Conservation (phyloP, 2,113 vertebrate species). For the Struthio camelus region DNA sequence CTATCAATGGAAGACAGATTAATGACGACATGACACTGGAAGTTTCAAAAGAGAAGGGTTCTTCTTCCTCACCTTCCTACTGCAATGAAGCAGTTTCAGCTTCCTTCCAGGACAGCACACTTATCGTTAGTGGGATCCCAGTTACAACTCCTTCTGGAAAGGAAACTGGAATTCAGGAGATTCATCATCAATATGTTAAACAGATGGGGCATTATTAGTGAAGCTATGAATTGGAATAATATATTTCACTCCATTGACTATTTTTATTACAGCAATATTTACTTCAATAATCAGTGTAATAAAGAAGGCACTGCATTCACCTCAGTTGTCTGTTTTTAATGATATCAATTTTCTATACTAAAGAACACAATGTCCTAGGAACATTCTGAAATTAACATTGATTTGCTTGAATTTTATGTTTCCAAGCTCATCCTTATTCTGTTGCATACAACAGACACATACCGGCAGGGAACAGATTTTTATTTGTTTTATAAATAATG, state of each 20-base stretch:
- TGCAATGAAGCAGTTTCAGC: neutral
- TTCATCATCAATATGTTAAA: rapidly evolving
- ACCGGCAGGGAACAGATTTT: rapidly evolving
- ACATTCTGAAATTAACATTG: neutral
- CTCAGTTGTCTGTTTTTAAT: neutral
- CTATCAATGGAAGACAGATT: rapidly evolving
- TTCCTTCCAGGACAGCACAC: rapidly evolving
- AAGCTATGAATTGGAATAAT: neutral
- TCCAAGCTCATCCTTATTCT: neutral
- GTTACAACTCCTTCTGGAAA: neutral
- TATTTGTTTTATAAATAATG: neutral
- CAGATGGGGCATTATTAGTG: neutral
- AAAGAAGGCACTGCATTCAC: neutral
- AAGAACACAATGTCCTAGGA: neutral
- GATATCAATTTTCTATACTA: rapidly evolving
- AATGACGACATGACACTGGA: rapidly evolving
- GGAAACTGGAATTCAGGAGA: neutral
- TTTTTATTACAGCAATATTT: neutral
- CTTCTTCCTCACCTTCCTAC: neutral
- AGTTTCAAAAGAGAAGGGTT: rapidly evolving
- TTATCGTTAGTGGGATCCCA: neutral
- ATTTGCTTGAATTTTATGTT: neutral
- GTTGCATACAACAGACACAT: neutral
- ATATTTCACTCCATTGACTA: neutral
- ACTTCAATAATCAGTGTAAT: neutral